phyloP scores from a whole-genome alignment of 2,888 invertebrate genomes.

The Drosophila affinis region DNA sequence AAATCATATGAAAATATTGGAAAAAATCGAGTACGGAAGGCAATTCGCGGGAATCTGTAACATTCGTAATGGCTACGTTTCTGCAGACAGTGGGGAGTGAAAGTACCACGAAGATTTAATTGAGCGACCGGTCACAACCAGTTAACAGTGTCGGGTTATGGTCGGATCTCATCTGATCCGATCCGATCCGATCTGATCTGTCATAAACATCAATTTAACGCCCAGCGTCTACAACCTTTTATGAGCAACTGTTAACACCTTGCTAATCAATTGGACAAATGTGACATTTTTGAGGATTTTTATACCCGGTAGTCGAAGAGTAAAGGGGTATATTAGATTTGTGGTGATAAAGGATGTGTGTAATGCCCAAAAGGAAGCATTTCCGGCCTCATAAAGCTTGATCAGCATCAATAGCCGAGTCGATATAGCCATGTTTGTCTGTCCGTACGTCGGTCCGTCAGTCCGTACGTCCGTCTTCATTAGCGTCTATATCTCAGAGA shows the following conservation, averaged over 20 bases:
- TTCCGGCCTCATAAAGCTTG: too few species aligned
- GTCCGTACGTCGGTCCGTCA: too few species aligned
- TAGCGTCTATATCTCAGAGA: too few species aligned
- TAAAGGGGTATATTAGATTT: too few species aligned
- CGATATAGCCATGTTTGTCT: too few species aligned
- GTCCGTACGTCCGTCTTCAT: too few species aligned
- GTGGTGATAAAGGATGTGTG: too few species aligned
- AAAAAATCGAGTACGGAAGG: slow-evolving; percentile 2
- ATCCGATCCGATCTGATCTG: slow-evolving; percentile 1
- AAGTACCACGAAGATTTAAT: neutral
- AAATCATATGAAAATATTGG: slow-evolving; percentile 9
- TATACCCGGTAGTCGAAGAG: neutral
- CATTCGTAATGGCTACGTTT: neutral
- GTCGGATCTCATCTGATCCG: neutral
- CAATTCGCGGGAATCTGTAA: neutral
- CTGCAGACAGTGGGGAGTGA: neutral
- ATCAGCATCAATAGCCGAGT: too few species aligned
- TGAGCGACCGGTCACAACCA: slow-evolving; percentile 7
- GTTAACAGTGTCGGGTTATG: slow-evolving; percentile 6
- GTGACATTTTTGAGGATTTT: slow-evolving; percentile 56
- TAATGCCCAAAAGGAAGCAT: too few species aligned
- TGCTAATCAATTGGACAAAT: slow-evolving; percentile 71
- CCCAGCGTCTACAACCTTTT: slow-evolving; percentile 59
- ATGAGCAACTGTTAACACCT: slow-evolving; percentile 57
- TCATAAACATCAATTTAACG: slow-evolving; percentile 68